A percentile compares a stretch with the other conserved stretches of the same genome.
phyloP scores from a whole-genome alignment of 2,113 vertebrate genomes.

The Plectropomus leopardus region DNA sequence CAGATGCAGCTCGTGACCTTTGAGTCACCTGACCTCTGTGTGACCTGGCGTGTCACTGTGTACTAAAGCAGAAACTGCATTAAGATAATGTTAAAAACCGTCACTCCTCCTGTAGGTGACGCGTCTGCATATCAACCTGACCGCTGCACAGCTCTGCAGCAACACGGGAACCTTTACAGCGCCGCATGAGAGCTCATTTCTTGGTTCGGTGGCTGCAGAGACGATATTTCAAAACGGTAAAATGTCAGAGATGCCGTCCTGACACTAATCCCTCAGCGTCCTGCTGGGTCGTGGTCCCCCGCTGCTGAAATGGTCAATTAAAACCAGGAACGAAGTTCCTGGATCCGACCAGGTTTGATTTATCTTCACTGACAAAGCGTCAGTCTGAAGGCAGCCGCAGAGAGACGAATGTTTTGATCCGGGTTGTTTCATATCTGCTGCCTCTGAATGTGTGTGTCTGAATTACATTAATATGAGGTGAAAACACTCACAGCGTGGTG shows the following conservation, averaged over 20 bases:
- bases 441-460: background rate
- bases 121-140: background rate
- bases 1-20: no score
- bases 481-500: no score
- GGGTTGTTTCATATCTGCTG: background rate
- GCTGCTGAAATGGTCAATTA: conserved; percentile 61
- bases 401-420: background rate
- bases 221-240: background rate
- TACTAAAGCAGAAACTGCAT: conserved; percentile 6
- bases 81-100: conserved; percentile 33
- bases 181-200: conserved; percentile 10
- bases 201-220: conserved; percentile 2
- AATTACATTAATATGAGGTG: no score
- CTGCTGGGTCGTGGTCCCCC: conserved; percentile 1
- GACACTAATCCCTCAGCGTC: conserved; percentile 62
- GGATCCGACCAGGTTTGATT: background rate
- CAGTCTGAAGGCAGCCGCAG: background rate
- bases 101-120: conserved; percentile 19
- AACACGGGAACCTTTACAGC: background rate
- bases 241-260: conserved; percentile 6
- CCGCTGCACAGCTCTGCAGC: background rate
- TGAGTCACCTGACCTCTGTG: background rate
- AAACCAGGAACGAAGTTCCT: conserved; percentile 6
- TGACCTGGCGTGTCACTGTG: background rate
- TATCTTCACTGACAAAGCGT: background rate